A percentile compares a stretch with the other conserved stretches of the same genome.
Conservation (phyloP, 2,113 vertebrate species). For the Bos javanicus region DNA sequence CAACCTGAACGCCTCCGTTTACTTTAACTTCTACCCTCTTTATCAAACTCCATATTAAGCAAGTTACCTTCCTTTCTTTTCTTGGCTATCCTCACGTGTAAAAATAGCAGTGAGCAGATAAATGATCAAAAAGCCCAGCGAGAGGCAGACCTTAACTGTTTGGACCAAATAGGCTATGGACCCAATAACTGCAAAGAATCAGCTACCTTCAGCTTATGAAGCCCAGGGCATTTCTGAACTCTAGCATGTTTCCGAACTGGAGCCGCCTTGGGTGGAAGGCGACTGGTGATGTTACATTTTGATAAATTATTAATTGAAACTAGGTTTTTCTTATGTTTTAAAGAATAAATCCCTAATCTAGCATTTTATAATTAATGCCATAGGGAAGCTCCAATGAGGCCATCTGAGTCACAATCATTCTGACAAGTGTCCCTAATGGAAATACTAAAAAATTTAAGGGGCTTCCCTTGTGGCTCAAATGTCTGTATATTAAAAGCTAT, state of each 20-base stretch:
- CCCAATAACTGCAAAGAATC: not conserved
- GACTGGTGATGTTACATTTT: not conserved
- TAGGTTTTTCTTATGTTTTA: not conserved
- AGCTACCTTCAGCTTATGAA: not conserved
- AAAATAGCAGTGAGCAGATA: not conserved
- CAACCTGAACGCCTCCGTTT: not conserved
- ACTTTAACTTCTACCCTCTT: not conserved
- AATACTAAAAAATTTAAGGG: not conserved
- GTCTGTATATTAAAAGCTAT: not conserved
- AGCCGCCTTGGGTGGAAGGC: not conserved
- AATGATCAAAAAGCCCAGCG: not conserved
- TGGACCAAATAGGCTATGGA: not conserved
- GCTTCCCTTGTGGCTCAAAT: not conserved
- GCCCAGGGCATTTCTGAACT: not conserved
- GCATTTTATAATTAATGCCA: not conserved
- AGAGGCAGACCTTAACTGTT: not conserved
- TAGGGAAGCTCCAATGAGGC: not conserved
- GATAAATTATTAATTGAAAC: not conserved
- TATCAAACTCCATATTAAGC: not conserved
- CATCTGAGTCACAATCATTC: not conserved
- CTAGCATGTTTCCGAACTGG: not conserved
- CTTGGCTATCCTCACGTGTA: not conserved
- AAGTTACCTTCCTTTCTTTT: not conserved
- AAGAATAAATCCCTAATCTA: not conserved
- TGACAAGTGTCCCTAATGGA: not conserved